phyloP scores from a whole-genome alignment of 2,797 vertebrate genomes.

The Poliocrania exsul region DNA sequence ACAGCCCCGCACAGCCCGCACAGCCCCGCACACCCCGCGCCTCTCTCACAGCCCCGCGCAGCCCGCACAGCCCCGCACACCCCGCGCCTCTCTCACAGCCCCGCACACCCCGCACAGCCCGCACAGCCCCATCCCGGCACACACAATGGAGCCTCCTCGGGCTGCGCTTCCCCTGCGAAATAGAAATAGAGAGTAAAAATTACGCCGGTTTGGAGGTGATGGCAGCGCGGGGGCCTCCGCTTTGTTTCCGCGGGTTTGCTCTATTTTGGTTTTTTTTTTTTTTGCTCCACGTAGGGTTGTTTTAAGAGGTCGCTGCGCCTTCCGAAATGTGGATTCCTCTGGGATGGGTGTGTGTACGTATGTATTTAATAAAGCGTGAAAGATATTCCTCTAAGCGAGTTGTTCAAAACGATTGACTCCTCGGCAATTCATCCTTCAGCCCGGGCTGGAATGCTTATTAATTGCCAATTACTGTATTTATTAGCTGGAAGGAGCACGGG shows the following conservation, averaged over 20 bases:
- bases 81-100: no score
- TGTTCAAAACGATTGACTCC: not conserved
- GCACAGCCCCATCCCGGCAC: not conserved
- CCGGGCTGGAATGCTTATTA: conserved; percentile 4
- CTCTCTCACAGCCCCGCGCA: not conserved
- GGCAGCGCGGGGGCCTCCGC: not conserved
- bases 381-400: not conserved
- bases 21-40: no score
- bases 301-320: not conserved
- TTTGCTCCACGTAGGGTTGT: not conserved
- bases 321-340: not conserved
- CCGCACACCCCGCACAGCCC: not conserved
- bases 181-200: not conserved
- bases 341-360: conserved; percentile 2
- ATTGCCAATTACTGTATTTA: conserved; percentile 37
- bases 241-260: not conserved
- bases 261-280: not conserved
- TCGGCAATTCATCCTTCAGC: not conserved
- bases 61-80: no score
- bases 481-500: not conserved
- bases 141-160: not conserved
- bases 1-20: no score
- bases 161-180: no score
- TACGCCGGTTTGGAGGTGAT: not conserved
- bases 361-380: conserved; percentile 13